These are phyloP conservation scores for Sus cebifrons DNA, from an alignment of 2,797 vertebrate species.

Conservation along the genomic window DNA sequence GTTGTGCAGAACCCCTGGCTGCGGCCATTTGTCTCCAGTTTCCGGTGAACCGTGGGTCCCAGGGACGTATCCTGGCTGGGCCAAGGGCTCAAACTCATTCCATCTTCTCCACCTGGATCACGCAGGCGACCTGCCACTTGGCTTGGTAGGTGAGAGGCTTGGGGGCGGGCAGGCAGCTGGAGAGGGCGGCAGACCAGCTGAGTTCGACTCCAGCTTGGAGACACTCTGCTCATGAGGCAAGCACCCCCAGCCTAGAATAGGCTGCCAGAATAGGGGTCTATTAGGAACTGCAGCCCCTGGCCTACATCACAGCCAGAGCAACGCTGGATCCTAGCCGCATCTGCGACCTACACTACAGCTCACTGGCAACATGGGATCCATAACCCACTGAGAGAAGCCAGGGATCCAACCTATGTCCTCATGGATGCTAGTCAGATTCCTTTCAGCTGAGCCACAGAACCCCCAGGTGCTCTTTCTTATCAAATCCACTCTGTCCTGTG, in stretches of 20 bases:
- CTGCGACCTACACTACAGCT: too few relatives aligned
- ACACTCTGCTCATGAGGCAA: constrained; percentile 93
- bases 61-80: constrained; percentile 87
- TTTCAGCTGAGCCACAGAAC: too few relatives aligned
- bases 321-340: too few relatives aligned
- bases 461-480: too few relatives aligned
- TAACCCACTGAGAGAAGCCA: too few relatives aligned
- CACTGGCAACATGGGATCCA: too few relatives aligned
- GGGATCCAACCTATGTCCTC: too few relatives aligned
- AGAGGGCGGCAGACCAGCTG: constrained; percentile 93
- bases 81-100: constrained; percentile 91
- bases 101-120: constrained; percentile 96
- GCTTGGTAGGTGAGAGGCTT: constrained; percentile 95
- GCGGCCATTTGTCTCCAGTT: neutral
- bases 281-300: too few relatives aligned
- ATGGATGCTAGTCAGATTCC: too few relatives aligned
- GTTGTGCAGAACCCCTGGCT: constrained; percentile 67
- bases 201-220: constrained; percentile 94
- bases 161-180: constrained; percentile 89
- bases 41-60: neutral
- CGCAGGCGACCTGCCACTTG: constrained; percentile 95
- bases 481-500: constrained; percentile 87
- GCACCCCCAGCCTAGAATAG: constrained; percentile 95
- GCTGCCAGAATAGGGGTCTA: constrained; percentile 82
- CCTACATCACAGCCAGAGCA: too few relatives aligned